phyloP scores from a whole-genome alignment of 2,888 invertebrate species.

The Pterobdella sp. region DNA sequence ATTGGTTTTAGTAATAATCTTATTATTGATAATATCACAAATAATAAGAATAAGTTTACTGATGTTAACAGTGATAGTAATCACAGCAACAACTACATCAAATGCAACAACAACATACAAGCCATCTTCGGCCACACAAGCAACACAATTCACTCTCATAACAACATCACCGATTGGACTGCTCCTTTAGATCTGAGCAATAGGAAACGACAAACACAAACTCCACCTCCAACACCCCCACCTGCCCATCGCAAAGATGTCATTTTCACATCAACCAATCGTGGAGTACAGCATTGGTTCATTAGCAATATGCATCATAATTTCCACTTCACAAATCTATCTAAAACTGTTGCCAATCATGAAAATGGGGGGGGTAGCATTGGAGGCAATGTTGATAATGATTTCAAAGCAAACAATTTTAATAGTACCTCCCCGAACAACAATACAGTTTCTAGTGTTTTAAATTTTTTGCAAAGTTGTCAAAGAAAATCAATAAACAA shows the following conservation, averaged over 20 bases:
- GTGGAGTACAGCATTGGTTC: not conserved
- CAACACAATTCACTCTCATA: not conserved
- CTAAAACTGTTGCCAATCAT: too few relatives aligned
- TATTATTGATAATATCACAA: not conserved
- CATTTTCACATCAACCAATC: slow-evolving; percentile 3
- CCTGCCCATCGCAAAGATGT: slow-evolving; percentile 4
- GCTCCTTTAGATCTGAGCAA: not conserved
- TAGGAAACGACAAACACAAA: not conserved
- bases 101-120: not conserved
- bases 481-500: too few relatives aligned
- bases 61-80: not conserved
- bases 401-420: too few relatives aligned
- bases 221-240: not conserved
- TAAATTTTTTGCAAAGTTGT: too few relatives aligned
- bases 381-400: too few relatives aligned
- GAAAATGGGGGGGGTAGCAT: too few relatives aligned
- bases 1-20: not conserved
- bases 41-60: not conserved
- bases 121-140: too few relatives aligned
- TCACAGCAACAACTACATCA: not conserved
- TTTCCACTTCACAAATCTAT: too few relatives aligned
- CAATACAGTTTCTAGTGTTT: too few relatives aligned
- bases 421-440: too few relatives aligned
- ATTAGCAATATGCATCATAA: not conserved
- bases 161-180: not conserved